Percentiles rank a stretch among this genome's conserved stretches.
Evolutionary conservation across 37 sponge, comb jelly and placozoan species (phyloP).

Genomic region (Theonella swinhoei): DNA sequence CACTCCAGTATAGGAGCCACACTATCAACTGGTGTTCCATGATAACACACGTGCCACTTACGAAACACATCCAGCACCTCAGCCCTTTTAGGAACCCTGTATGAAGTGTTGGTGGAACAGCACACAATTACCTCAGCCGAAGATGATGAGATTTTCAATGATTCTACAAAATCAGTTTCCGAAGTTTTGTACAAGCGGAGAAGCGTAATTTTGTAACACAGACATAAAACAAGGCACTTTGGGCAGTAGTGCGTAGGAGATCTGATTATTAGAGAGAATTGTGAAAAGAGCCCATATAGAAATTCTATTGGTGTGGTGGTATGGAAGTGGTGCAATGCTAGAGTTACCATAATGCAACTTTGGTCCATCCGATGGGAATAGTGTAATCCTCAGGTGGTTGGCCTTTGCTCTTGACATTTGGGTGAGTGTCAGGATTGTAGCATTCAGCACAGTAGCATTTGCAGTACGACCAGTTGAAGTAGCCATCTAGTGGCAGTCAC

Average conservation of each 20-base stretch:
- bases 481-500: not conserved
- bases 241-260: too few relatives aligned
- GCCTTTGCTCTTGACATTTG: slow-evolving; percentile 23
- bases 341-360: slow-evolving; percentile 38
- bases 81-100: slow-evolving; percentile 32
- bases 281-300: too few relatives aligned
- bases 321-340: too few relatives aligned
- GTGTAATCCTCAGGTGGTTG: slow-evolving; percentile 27
- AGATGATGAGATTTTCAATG: too few relatives aligned
- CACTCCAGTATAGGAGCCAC: slow-evolving; percentile 54
- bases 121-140: too few relatives aligned
- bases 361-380: slow-evolving; percentile 57
- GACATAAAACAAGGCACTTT: too few relatives aligned
- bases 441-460: slow-evolving; percentile 62
- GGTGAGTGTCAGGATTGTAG: not conserved
- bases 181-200: too few relatives aligned
- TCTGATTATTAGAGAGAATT: too few relatives aligned
- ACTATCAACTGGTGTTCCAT: slow-evolving; percentile 46
- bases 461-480: slow-evolving; percentile 22
- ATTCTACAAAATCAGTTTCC: too few relatives aligned
- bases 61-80: slow-evolving; percentile 21
- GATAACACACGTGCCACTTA: slow-evolving; percentile 54
- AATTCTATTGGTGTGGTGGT: too few relatives aligned
- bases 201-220: too few relatives aligned
- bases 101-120: too few relatives aligned